These are phyloP conservation scores for Sciurus niger DNA, from an alignment of 2,113 vertebrate species.

Conservation along the genomic window DNA sequence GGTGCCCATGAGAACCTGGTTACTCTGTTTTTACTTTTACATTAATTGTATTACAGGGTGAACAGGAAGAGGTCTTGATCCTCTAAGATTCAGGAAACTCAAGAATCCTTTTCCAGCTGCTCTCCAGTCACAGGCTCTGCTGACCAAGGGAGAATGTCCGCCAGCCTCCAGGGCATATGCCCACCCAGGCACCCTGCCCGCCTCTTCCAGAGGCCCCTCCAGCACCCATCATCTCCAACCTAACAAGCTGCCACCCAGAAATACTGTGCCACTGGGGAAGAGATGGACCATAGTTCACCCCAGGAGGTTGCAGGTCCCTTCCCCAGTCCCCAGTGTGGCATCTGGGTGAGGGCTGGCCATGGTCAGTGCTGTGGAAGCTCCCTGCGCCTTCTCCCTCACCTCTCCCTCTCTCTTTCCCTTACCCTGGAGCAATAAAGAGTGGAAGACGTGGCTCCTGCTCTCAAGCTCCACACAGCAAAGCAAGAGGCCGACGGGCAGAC, in stretches of 20 bases:
- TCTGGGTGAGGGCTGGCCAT: not conserved
- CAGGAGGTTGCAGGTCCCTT: not conserved
- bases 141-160: constrained; percentile 52
- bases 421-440: not conserved
- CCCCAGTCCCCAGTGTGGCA: rapidly evolving
- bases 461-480: not conserved
- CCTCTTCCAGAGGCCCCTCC: constrained; percentile 34
- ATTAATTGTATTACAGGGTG: constrained; percentile 82
- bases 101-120: constrained; percentile 69
- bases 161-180: not conserved
- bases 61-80: constrained; percentile 78
- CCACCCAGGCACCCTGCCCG: not conserved
- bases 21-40: constrained; percentile 25
- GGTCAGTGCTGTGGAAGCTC: not conserved
- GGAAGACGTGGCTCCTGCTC: not conserved
- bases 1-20: not conserved
- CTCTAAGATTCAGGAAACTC: constrained; percentile 44
- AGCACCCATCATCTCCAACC: not conserved
- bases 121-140: constrained; percentile 34
- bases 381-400: not conserved
- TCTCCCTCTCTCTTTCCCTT: not conserved
- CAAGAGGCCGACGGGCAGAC: not conserved
- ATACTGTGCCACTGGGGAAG: rapidly evolving
- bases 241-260: not conserved
- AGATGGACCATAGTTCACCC: not conserved